These are phyloP conservation scores for Diogma glabrata DNA, from an alignment of 2,888 invertebrate species.

Conservation along the genomic window DNA sequence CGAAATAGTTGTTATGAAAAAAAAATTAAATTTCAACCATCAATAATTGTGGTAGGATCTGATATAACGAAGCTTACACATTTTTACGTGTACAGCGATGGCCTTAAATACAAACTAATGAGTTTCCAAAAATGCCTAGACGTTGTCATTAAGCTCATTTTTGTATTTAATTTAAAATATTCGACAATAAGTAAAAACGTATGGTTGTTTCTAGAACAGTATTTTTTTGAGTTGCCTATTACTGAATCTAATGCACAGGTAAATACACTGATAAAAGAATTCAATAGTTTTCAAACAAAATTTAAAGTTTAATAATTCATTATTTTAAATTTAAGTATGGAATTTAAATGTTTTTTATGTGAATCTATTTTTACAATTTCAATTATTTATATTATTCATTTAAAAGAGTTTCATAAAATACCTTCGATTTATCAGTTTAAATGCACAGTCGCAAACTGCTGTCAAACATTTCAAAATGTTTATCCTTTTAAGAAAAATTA, in stretches of 20 bases:
- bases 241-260: not conserved
- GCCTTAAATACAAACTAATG: not conserved
- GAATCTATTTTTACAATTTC: too few relatives aligned
- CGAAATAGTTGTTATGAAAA: not conserved
- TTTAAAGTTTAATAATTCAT: not conserved
- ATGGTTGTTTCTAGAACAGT: not conserved
- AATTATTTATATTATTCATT: too few relatives aligned
- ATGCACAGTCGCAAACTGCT: not conserved
- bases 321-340: too few relatives aligned
- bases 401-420: too few relatives aligned
- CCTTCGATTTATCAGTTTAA: too few relatives aligned
- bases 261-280: not conserved
- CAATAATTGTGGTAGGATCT: not conserved
- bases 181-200: not conserved
- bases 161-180: slow-evolving; percentile 3
- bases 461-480: not conserved
- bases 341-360: too few relatives aligned
- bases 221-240: too few relatives aligned
- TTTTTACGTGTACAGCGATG: not conserved
- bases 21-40: not conserved
- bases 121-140: not conserved
- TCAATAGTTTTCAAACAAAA: not conserved
- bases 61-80: not conserved
- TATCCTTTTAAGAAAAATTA: slow-evolving; percentile 1
- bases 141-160: not conserved